Conservation (phyloP, 2,888 invertebrate genomes). For the Phyto melanocephala region DNA sequence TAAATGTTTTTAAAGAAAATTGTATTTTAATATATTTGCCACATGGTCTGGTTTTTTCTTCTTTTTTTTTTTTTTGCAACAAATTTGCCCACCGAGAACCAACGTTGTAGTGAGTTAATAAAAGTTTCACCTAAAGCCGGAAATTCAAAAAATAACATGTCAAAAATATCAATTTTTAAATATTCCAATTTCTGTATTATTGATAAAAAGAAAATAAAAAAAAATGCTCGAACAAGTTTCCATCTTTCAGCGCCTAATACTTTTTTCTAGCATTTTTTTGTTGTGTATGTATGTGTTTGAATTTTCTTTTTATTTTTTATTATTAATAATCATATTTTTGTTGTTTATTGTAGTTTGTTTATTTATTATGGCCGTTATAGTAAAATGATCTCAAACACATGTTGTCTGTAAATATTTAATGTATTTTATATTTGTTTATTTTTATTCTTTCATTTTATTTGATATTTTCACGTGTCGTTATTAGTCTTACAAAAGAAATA, state of each 20-base stretch:
- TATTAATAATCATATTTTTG: background rate
- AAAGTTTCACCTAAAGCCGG: slow-evolving; percentile 53
- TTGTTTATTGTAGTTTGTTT: background rate
- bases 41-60: background rate
- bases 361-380: background rate
- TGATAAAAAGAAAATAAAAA: background rate
- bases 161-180: background rate
- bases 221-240: background rate
- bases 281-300: no score
- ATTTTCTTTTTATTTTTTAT: background rate
- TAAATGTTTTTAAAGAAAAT: background rate
- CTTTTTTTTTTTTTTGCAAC: background rate
- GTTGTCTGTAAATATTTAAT: background rate
- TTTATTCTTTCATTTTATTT: background rate
- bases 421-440: background rate
- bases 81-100: background rate
- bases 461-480: background rate
- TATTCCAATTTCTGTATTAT: background rate
- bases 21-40: background rate
- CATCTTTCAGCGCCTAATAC: background rate
- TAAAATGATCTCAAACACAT: slow-evolving; percentile 28
- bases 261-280: background rate
- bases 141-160: slow-evolving; percentile 41
- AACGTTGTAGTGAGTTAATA: background rate
- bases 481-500: background rate